Base-by-base conservation (phyloP, 2,888 invertebrate genomes). In the Micoletzkya japonica region DNA sequence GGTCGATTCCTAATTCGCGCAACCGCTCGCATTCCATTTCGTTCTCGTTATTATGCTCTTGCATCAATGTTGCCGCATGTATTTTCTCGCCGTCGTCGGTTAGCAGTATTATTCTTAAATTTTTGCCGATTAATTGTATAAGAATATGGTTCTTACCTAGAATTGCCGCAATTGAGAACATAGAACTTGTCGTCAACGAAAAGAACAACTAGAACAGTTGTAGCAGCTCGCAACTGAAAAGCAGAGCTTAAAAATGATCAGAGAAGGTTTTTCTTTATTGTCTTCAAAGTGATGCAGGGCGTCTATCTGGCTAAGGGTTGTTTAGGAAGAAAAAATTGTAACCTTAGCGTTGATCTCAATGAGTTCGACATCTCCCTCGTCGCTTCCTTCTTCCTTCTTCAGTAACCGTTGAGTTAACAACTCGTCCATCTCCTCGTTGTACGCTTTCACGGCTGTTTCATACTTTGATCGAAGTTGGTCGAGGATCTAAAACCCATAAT, bases 131-230 rank as follows among this genome's bases (percentile, higher is more conserved):
- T 10, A 54, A 26, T 7, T 20, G 24, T 10, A 54, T 20, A 54
- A 54, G 7, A 28, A 24, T 14, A 59, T 10, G 10, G 6, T 44
- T 54, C 32, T 39, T 54, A 64, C 63, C 75, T 68, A 14, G 78
- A 77, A 34, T 76, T 73, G 4, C 94, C 94, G 6, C 94, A 92
- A 87, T 94, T 94, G 0, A 93, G 93, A 0, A 94, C 92, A 84
- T 91, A 94, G 20, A 95, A 86, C 85, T 91, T 91, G 74, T 91
- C 90, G 71, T 90, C 90, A 76, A 91, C 90, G 6, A 93, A 90
- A 0, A 95, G 86, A 0, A 92, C 92, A 4, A 94, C 90, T 0
- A 92, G 91, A 0, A 92, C 92, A 0, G 93, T 92, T 0, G 92
- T 91, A 0, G 94, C 94, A 0, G 92, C 91, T 0, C 92, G 91